A percentile compares a stretch with the other conserved stretches of the same genome.
phyloP scores from a whole-genome alignment of 2,797 vertebrate genomes.

The Leptoclinus maculatus region DNA sequence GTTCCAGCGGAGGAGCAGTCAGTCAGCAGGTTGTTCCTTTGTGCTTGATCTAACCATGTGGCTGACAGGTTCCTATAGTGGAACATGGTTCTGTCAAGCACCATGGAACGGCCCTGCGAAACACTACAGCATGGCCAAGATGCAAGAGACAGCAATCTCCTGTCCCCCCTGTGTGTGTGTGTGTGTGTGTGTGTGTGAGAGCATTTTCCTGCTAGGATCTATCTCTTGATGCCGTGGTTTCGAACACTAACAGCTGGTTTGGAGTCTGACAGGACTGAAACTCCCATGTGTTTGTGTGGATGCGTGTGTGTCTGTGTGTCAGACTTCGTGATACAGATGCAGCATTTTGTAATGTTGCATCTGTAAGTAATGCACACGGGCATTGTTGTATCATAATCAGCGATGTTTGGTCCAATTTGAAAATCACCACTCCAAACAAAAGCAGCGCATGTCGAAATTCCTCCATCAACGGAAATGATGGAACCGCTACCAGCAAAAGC shows the following conservation, averaged over 20 bases:
- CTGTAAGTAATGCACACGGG: conserved; percentile 14
- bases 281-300: conserved; percentile 28
- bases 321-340: conserved; percentile 24
- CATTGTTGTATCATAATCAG: conserved; percentile 31
- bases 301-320: conserved; percentile 12
- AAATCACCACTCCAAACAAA: conserved; percentile 16
- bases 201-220: conserved; percentile 44
- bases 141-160: conserved; percentile 81
- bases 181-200: conserved; percentile 11
- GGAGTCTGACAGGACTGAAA: conserved; percentile 55
- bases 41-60: conserved; percentile 99
- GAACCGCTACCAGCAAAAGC: conserved; percentile 30
- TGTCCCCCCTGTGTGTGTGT: conserved; percentile 51
- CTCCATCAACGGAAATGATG: conserved; percentile 24
- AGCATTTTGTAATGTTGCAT: conserved; percentile 38
- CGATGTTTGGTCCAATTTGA: conserved; percentile 21
- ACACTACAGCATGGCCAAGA: conserved; percentile 96
- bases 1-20: conserved; percentile 92
- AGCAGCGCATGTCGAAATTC: conserved; percentile 34
- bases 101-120: conserved; percentile 99
- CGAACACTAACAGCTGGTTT: conserved; percentile 57
- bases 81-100: conserved; percentile 99
- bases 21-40: conserved; percentile 99
- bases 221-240: conserved; percentile 47
- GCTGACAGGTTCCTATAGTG: conserved; percentile 95